Evolutionary conservation across 2,797 vertebrate genomes (phyloP).

Genomic region (Poeciliopsis paucimaculata): DNA sequence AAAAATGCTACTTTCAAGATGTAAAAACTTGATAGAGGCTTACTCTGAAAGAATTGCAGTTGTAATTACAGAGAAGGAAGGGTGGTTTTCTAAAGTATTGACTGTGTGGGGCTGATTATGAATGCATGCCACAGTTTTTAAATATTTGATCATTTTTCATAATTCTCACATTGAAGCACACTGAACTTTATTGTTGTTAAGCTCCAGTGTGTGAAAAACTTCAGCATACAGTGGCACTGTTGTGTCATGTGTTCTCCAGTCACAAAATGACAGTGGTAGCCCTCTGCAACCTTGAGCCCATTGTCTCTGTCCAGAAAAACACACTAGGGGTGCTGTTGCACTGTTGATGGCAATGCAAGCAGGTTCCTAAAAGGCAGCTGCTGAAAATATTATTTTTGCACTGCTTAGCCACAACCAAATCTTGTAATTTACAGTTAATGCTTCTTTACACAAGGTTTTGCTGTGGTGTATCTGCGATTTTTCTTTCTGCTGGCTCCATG

Average conservation of each 20-base stretch:
- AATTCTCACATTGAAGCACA: not conserved
- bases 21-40: not conserved
- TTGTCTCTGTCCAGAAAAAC: constrained; percentile 20
- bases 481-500: not conserved
- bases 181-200: not conserved
- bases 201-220: not conserved
- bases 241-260: constrained; percentile 4
- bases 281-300: not conserved
- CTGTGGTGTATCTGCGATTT: constrained; percentile 10
- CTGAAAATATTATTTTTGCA: constrained; percentile 7
- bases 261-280: constrained; percentile 20
- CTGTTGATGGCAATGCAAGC: not conserved
- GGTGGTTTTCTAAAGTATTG: not conserved
- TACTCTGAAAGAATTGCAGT: not conserved
- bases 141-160: not conserved
- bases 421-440: not conserved
- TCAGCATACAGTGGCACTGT: constrained; percentile 1
- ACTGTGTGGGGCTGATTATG: not conserved
- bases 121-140: not conserved
- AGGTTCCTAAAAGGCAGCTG: constrained; percentile 6
- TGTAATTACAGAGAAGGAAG: not conserved
- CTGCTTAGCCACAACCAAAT: not conserved
- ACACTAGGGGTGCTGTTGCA: constrained; percentile 42
- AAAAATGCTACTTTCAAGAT: not conserved
- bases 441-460: not conserved